Evolutionary conservation across 2,888 invertebrate genomes (phyloP).

Genomic region (Hirtodrosophila duncani): DNA sequence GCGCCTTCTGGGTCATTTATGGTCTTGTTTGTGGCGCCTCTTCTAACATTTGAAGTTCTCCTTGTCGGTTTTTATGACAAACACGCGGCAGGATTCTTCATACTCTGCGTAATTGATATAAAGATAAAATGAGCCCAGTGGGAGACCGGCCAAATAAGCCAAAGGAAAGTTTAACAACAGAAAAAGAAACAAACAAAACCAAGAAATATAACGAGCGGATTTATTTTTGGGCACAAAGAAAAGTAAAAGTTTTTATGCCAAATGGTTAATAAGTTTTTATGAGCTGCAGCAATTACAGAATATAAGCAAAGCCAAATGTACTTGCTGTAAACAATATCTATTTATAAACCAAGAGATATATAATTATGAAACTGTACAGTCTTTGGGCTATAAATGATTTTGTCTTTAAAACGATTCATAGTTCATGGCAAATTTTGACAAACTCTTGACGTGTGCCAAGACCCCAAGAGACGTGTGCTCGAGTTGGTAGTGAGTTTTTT

Average conservation of each 20-base stretch:
- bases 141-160: conserved; percentile 10
- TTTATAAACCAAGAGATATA: too few relatives aligned
- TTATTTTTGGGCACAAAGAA: conserved; percentile 37
- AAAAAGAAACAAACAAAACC: conserved; percentile 13
- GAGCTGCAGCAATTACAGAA: conserved; percentile 28
- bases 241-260: conserved; percentile 20
- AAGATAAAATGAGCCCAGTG: conserved; percentile 46
- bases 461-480: too few relatives aligned
- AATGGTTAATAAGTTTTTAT: conserved; percentile 46
- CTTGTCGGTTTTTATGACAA: conserved; percentile 38
- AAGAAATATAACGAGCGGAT: conserved; percentile 25
- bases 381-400: too few relatives aligned
- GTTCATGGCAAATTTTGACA: too few relatives aligned
- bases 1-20: conserved; percentile 23
- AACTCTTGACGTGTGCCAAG: too few relatives aligned
- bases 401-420: too few relatives aligned
- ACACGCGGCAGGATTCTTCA: conserved; percentile 34
- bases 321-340: too few relatives aligned
- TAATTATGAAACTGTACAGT: too few relatives aligned
- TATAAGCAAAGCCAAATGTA: too few relatives aligned
- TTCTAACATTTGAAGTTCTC: background rate
- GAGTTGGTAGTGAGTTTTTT: too few relatives aligned
- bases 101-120: conserved; percentile 58
- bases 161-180: background rate
- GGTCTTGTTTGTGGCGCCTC: conserved; percentile 6